Evolutionary conservation across 2,113 vertebrate species (phyloP), one percentile per base, ranked within the genome.

Genomic region (Sylvia atricapilla): DNA sequence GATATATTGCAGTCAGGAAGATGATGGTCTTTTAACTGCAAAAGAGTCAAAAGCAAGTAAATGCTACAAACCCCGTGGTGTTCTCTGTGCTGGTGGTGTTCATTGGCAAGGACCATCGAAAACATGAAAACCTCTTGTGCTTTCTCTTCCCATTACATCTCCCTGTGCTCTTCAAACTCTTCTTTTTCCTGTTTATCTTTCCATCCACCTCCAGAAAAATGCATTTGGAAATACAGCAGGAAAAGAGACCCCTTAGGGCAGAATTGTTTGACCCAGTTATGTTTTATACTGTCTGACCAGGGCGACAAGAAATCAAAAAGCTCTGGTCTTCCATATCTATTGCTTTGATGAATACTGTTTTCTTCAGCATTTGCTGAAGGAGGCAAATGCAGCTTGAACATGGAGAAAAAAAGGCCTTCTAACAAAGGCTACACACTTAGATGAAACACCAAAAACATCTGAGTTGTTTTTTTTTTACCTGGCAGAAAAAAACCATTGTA

Each of bases 51-150:
- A 70, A 66, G 33, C n/a, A 79, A 33, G 31, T 37, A n/a, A 62
- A 72, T 25, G 27, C 31, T 70, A 23, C 50, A 47, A 8, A 11
- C 1, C 1, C 17, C 0, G 0, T 46, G 39, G 22, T 59, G 16
- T 82, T 69, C 59, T 56, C n/a, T 66, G 0, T 30, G 22, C 24
- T 87, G 16, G 17, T 1, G 6, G 12, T 44, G 20, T 70, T 82
- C 13, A 20, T 47, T 9, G 3, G 15, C 37, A 74, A 52, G 18
- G 30, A n/a, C 15, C 60, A 5, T 56, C 37, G 41, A 60, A 62
- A 67, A 27, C 14, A 14, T 11, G 3, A 75, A 75, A 62, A 78
- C 46, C 12, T 66, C 15, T 56, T 83, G 16, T 7, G 8, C 39
- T 3, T 64, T 77, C 13, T 56, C 37, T 78, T 27, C 14, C 6